These are phyloP conservation scores for Pomatostomus ruficeps DNA, from an alignment of 2,113 vertebrate genomes.

Conservation along the genomic window DNA sequence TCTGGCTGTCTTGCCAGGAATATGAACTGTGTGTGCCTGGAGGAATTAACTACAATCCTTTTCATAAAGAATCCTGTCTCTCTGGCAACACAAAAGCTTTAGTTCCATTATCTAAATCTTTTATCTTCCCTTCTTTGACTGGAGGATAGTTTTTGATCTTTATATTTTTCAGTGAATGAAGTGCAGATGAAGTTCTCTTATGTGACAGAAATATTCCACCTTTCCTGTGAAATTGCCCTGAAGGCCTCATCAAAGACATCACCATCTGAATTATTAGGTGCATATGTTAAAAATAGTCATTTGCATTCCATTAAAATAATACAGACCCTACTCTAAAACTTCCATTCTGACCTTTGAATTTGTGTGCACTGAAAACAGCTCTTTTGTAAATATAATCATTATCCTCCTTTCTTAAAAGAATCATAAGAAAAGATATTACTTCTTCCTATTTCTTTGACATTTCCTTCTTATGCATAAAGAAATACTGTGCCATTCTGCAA, in stretches of 20 bases:
- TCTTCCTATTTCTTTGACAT: not conserved
- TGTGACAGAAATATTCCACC: not conserved
- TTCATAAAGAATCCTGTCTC: not conserved
- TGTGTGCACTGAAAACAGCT: not conserved
- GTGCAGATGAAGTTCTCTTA: constrained; percentile 5
- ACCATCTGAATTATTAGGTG: constrained; percentile 19
- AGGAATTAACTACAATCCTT: constrained; percentile 18
- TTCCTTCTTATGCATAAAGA: not conserved
- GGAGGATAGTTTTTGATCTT: constrained; percentile 28
- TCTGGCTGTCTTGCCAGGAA: not conserved
- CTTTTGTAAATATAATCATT: constrained; percentile 9
- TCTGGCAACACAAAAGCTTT: constrained; percentile 10
- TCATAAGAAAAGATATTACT: not conserved
- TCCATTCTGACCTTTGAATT: not conserved
- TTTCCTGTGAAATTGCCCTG: constrained; percentile 6
- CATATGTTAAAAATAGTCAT: constrained; percentile 12
- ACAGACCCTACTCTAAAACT: not conserved
- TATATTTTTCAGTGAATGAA: constrained; percentile 15
- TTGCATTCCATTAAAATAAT: constrained; percentile 21
- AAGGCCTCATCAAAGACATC: constrained; percentile 27
- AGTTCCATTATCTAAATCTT: constrained; percentile 40
- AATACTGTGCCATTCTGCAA: not conserved
- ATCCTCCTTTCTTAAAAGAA: not conserved
- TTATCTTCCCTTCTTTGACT: constrained; percentile 47
- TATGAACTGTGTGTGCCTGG: not conserved